Evolutionary conservation across 2,888 invertebrate species (phyloP), one percentile per base, ranked within the genome.

Genomic region (Cheilosia vernalis): DNA sequence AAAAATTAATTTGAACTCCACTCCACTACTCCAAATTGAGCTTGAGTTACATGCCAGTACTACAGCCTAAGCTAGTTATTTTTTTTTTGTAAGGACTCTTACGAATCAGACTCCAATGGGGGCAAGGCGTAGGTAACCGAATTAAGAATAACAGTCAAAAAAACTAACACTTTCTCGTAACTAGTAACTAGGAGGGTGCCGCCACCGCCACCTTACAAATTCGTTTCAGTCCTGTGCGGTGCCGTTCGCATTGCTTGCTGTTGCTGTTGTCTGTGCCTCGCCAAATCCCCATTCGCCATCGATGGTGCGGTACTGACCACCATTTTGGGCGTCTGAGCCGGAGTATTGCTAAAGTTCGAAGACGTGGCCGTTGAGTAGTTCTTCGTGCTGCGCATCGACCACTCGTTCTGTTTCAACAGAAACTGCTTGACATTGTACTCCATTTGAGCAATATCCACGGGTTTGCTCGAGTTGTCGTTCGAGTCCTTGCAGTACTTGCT

Each of bases 401-500:
- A 92, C 87, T 92, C 92, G 74, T 92, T 92, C 72, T 92, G 92
- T 87, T 95, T 95, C 89, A 95, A 93, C 88, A 95, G 91, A 91
- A 95, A 95, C 90, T 95, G 94, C 91, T 95, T 95, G n/a, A 95
- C 95, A 90, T 95, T 95, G 89, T 95, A 95, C 90, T 95, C 95
- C 95, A 95, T 95, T 90, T 95, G 94, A 21, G 95, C 95, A 88
- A 95, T 93, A 90, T 94, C 94, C 87, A 94, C 94, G 9, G 93
- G 88, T 66, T 91, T 90, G 4, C 92, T 90, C 66, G 90, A 90
- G 21, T 89, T 90, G 21, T 89, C 90, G 83, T 90, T 91, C 87
- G 89, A 89, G 42, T 90, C 91, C 87, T 90, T 91, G 72, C 90
- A 90, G 78, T 91, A 91, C 80, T 91, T 91, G 70, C 91, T 91